Evolutionary conservation across 2,797 vertebrate species (phyloP).

Genomic region (Megalops cyprinoides): DNA sequence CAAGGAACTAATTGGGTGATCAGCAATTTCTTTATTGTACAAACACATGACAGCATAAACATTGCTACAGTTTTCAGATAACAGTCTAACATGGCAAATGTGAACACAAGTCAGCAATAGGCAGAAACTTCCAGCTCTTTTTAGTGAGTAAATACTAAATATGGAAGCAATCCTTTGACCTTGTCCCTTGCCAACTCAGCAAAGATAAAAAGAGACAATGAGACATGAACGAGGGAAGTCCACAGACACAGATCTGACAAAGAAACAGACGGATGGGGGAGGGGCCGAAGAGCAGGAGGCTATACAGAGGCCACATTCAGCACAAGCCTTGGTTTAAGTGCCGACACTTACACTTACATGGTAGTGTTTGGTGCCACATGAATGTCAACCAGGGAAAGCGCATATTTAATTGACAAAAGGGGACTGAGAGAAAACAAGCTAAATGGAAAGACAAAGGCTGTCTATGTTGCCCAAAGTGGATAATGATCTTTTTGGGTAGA

Average conservation of each 20-base stretch:
- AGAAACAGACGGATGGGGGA: slow-evolving; percentile 35
- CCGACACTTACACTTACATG: neutral
- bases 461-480: slow-evolving; percentile 63
- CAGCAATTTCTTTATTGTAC: neutral
- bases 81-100: neutral
- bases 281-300: neutral
- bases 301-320: neutral
- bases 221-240: slow-evolving; percentile 49
- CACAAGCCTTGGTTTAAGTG: neutral
- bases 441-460: slow-evolving; percentile 21
- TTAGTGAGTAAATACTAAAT: slow-evolving; percentile 65
- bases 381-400: neutral
- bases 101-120: slow-evolving; percentile 10
- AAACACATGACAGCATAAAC: neutral
- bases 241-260: slow-evolving; percentile 34
- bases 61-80: neutral
- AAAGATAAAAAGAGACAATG: slow-evolving; percentile 55
- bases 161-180: slow-evolving; percentile 58
- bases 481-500: slow-evolving; percentile 63
- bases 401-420: neutral
- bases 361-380: neutral
- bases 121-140: slow-evolving; percentile 28
- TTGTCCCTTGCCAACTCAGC: slow-evolving; percentile 53
- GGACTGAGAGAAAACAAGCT: neutral
- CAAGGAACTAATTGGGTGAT: neutral